Conservation (phyloP, 2,113 vertebrate genomes). For the Verasper variegatus region DNA sequence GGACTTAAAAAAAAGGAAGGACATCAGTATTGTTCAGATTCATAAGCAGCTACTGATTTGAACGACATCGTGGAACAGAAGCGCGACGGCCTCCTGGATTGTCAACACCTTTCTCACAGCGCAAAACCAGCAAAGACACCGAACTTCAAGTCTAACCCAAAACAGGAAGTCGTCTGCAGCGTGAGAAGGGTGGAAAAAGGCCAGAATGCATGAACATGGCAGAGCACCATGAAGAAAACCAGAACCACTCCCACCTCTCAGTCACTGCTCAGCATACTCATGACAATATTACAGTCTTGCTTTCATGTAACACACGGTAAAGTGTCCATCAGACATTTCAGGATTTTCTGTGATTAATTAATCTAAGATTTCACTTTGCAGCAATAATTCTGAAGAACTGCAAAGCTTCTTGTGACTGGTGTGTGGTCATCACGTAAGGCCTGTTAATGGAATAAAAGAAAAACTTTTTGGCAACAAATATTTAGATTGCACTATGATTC, state of each 20-base stretch:
- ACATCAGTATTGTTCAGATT: not conserved
- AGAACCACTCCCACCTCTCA: not conserved
- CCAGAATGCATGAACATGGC: not conserved
- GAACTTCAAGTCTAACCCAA: not conserved
- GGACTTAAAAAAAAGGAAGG: conserved; percentile 2
- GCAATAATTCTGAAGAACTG: not conserved
- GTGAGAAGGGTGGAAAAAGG: not conserved
- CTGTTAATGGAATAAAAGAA: not conserved
- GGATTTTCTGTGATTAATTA: not conserved
- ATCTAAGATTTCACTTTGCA: not conserved
- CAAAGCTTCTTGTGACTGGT: conserved; percentile 7
- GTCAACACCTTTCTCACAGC: conserved; percentile 42
- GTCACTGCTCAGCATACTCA: not conserved
- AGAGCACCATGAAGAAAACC: not conserved
- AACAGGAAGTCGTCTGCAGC: conserved; percentile 4
- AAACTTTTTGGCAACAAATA: conserved; percentile 33
- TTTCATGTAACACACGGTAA: not conserved
- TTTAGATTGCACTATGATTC: conserved; percentile 10
- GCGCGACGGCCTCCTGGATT: conserved; percentile 44
- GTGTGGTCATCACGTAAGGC: conserved; percentile 2
- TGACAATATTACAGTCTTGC: not conserved
- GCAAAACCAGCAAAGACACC: not conserved
- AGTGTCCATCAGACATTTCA: not conserved
- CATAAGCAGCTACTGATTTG: not conserved
- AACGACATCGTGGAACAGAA: conserved; percentile 20